Percentiles rank a stretch among this genome's conserved stretches.
Evolutionary conservation across 1,140 invertebrate species (phyloP).

Genomic region (Lasioglossum baleicum): DNA sequence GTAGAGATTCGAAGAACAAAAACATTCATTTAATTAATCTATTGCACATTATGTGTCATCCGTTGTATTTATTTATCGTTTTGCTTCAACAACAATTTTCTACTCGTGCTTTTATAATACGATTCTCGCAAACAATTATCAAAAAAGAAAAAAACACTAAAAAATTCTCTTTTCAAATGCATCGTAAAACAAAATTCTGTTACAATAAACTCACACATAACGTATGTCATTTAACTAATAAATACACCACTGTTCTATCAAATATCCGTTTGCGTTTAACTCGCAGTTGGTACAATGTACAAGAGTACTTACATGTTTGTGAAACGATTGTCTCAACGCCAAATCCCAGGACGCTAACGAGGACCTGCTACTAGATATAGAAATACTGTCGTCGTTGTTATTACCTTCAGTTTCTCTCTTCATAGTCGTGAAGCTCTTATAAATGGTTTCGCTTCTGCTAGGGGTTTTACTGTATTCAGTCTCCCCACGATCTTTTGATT

Average conservation of each 20-base stretch:
- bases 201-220: background rate
- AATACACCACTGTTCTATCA: background rate
- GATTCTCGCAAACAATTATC: background rate
- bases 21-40: constrained; percentile 10
- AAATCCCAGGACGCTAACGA: constrained; percentile 83
- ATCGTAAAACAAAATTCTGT: constrained; percentile 13
- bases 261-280: background rate
- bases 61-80: background rate
- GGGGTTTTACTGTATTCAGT: constrained; percentile 80
- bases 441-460: constrained; percentile 76
- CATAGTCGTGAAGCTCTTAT: constrained; percentile 79
- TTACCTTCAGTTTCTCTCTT: constrained; percentile 77
- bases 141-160: constrained; percentile 22
- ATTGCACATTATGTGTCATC: constrained; percentile 7
- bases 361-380: constrained; percentile 83
- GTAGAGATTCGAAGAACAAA: constrained; percentile 26
- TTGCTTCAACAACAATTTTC: background rate
- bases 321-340: constrained; percentile 78
- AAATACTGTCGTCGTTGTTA: constrained; percentile 77
- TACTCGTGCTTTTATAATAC: background rate
- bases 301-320: constrained; percentile 75
- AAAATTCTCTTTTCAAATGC: constrained; percentile 1
- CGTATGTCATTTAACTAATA: background rate
- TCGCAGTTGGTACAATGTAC: background rate
- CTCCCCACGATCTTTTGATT: constrained; percentile 88